These are phyloP conservation scores for Palloptera scutellata DNA, from an alignment of 2,888 invertebrate genomes.

Conservation along the genomic window DNA sequence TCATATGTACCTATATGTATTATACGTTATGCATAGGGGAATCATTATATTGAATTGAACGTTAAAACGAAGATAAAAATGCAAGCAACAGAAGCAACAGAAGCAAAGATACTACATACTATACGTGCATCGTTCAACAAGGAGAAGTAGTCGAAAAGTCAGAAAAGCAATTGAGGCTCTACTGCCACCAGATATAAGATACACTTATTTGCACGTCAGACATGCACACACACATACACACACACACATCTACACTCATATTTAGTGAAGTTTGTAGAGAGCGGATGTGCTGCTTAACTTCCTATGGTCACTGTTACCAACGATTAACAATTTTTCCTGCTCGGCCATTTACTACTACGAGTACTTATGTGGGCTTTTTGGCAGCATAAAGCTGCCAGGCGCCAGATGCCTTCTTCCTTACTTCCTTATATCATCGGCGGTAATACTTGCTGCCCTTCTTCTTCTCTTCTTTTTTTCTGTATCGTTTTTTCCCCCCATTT, in stretches of 20 bases:
- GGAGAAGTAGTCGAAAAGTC: constrained; percentile 50
- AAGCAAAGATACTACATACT: too few species aligned
- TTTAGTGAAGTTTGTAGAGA: too few species aligned
- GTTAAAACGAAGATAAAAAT: constrained; percentile 39
- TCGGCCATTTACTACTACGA: background rate
- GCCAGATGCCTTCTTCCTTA: background rate
- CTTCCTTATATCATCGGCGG: too few species aligned
- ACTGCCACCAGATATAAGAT: constrained; percentile 6
- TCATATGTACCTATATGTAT: too few species aligned
- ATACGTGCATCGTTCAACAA: too few species aligned
- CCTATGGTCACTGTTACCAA: constrained; percentile 37
- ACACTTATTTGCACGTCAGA: constrained; percentile 10
- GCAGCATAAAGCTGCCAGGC: background rate
- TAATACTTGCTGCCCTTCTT: too few species aligned
- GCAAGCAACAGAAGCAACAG: constrained; percentile 28
- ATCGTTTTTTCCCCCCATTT: constrained; percentile 40
- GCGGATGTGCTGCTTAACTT: constrained; percentile 9
- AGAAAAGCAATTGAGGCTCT: constrained; percentile 54
- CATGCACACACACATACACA: background rate
- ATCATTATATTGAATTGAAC: constrained; percentile 40
- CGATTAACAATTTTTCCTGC: constrained; percentile 8
- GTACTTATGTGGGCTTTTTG: background rate
- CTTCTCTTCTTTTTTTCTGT: background rate
- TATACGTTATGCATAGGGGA: constrained; percentile 53
- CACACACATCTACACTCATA: background rate